Percentiles rank a stretch among this genome's conserved stretches.
Evolutionary conservation across 1,140 invertebrate species (phyloP).

Genomic region (Leptinotarsa defecta): DNA sequence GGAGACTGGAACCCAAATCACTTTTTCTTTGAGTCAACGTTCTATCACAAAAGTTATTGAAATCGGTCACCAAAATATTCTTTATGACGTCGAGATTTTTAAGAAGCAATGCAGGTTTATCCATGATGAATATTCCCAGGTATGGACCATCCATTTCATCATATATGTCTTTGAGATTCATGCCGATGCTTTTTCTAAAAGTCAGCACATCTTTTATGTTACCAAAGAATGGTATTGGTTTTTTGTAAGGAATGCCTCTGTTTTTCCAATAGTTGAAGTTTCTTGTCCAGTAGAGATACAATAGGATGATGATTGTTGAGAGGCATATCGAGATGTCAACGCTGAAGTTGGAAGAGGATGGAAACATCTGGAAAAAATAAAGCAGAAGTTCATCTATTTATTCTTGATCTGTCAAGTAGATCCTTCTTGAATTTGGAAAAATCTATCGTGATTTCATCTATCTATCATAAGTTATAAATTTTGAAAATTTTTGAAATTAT

Average conservation of each 20-base stretch:
- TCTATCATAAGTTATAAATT: too few relatives aligned
- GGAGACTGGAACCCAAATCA: neutral
- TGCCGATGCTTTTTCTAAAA: neutral
- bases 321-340: neutral
- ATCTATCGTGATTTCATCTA: too few relatives aligned
- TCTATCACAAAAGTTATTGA: conserved; percentile 12
- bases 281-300: conserved; percentile 5
- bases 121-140: conserved; percentile 5
- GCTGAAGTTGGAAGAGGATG: neutral
- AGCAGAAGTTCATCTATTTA: too few relatives aligned
- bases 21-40: conserved; percentile 4
- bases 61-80: conserved; percentile 9
- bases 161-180: conserved; percentile 6
- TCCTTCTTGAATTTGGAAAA: too few relatives aligned
- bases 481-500: too few relatives aligned
- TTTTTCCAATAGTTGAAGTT: conserved; percentile 4
- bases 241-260: neutral
- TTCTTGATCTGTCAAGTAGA: too few relatives aligned
- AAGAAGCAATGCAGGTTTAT: neutral
- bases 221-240: conserved; percentile 10
- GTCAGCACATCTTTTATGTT: conserved; percentile 8
- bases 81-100: neutral
- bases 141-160: neutral
- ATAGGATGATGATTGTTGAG: neutral
- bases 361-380: neutral